Evolutionary conservation across 1,140 invertebrate species (phyloP).

Genomic region (Nylanderia fulva): DNA sequence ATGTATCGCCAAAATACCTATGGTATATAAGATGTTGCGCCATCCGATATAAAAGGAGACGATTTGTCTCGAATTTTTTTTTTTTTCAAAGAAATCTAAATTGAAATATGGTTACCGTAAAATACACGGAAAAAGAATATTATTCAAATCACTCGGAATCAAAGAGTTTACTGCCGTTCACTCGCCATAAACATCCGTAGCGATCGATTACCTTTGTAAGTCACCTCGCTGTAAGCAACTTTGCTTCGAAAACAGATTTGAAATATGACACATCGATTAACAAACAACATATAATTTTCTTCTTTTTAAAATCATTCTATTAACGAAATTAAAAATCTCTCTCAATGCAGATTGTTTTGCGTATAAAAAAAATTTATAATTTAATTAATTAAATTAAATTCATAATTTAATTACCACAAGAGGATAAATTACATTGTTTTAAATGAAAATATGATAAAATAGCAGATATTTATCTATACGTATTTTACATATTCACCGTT

Average conservation of each 20-base stretch:
- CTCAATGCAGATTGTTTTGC: background rate
- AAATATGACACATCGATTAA: background rate
- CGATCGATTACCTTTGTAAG: slow-evolving; percentile 44
- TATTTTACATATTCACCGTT: background rate
- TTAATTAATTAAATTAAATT: background rate
- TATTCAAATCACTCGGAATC: background rate
- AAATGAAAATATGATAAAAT: background rate
- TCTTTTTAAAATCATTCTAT: background rate
- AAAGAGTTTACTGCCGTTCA: slow-evolving; percentile 19
- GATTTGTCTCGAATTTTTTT: background rate
- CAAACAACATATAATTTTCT: background rate
- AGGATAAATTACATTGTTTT: background rate
- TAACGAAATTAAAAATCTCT: slow-evolving; percentile 3
- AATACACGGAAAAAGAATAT: background rate
- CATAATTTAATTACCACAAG: background rate
- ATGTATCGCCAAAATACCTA: background rate
- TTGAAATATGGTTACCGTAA: background rate
- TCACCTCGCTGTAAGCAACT: slow-evolving; percentile 27
- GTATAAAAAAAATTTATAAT: background rate
- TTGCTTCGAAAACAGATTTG: slow-evolving; percentile 28
- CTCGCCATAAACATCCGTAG: slow-evolving; percentile 49
- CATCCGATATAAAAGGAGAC: background rate
- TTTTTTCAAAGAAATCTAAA: background rate
- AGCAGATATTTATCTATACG: background rate
- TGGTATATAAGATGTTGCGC: slow-evolving; percentile 42